These are phyloP conservation scores for Clupea harengus DNA, from an alignment of 2,113 vertebrate species.

Conservation along the genomic window DNA sequence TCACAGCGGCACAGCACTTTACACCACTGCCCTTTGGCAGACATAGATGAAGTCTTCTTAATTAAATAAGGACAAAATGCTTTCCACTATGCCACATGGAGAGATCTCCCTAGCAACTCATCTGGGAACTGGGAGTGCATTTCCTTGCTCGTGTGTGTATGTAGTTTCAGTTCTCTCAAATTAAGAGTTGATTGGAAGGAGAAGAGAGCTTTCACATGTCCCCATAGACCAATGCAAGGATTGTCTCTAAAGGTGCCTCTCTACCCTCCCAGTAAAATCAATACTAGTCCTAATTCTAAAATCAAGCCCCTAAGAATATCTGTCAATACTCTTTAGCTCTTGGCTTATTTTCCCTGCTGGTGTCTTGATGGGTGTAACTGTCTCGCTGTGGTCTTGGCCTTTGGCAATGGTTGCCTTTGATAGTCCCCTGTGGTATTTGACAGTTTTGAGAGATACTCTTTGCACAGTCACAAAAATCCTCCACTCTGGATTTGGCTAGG, in stretches of 20 bases:
- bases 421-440: slow-evolving; percentile 5
- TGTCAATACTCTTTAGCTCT: not conserved
- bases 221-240: not conserved
- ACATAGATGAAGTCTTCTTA: not conserved
- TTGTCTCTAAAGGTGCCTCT: too few relatives aligned
- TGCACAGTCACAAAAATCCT: not conserved
- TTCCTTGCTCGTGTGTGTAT: not conserved
- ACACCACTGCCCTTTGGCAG: not conserved
- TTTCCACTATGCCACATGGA: not conserved
- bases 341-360: not conserved
- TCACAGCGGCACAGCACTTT: not conserved
- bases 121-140: not conserved
- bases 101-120: not conserved
- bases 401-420: not conserved
- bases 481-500: not conserved
- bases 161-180: not conserved
- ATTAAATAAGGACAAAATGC: not conserved
- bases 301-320: not conserved
- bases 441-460: not conserved
- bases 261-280: too few relatives aligned
- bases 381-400: not conserved
- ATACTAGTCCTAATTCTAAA: not conserved
- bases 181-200: not conserved
- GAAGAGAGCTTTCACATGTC: not conserved
- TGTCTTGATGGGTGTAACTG: not conserved